phyloP scores from a whole-genome alignment of 2,797 vertebrate species.

The Falco rusticolus region DNA sequence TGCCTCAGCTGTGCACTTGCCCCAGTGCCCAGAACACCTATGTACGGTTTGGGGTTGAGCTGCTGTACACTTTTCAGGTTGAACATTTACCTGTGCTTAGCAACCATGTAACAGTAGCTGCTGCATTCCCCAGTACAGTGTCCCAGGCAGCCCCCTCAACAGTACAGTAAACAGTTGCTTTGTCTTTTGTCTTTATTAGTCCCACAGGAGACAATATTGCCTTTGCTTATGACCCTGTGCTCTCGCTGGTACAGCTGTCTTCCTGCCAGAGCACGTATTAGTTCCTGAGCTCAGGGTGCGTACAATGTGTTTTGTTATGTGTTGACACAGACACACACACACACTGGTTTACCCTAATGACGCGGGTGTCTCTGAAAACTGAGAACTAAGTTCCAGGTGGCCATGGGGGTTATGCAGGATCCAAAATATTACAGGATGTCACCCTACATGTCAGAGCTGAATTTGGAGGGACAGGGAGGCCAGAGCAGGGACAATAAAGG shows the following conservation, averaged over 20 bases:
- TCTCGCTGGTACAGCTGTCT: constrained; percentile 34
- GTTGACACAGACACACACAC: constrained; percentile 56
- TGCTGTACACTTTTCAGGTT: neutral
- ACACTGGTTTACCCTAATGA: neutral
- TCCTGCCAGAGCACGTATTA: constrained; percentile 59
- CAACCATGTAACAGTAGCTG: neutral
- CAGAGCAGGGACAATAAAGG: neutral
- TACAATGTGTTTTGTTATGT: constrained; percentile 59
- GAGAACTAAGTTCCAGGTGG: constrained; percentile 6
- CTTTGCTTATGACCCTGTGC: constrained; percentile 44
- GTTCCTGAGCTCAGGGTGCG: constrained; percentile 58
- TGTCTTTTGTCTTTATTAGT: constrained; percentile 59
- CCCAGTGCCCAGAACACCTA: neutral
- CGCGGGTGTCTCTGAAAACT: neutral
- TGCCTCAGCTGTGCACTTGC: neutral
- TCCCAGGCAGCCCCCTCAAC: neutral
- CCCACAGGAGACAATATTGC: constrained; percentile 55
- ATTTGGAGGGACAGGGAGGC: neutral
- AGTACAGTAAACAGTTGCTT: constrained; percentile 46
- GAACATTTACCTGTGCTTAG: constrained; percentile 36
- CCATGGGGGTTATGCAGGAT: neutral
- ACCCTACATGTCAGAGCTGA: neutral
- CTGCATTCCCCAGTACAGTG: neutral
- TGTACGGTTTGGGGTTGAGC: neutral
- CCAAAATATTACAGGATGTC: neutral